A percentile compares a stretch with the other conserved stretches of the same genome.
Conservation (phyloP, 2,888 invertebrate species). For the Keiferia lycopersicella region DNA sequence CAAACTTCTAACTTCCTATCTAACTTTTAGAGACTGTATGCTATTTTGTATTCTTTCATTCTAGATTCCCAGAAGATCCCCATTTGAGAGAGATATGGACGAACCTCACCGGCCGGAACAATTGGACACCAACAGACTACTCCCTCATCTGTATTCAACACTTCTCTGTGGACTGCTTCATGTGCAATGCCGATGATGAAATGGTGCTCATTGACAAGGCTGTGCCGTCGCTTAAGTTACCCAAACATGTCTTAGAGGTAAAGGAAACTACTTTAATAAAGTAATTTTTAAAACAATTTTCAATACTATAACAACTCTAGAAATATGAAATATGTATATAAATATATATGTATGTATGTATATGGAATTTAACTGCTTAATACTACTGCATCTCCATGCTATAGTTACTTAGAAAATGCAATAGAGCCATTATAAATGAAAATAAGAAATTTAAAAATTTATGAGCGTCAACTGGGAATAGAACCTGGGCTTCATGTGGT, state of each 20-base stretch:
- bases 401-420: too few species aligned
- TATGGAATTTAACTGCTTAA: too few species aligned
- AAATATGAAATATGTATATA: not conserved
- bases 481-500: too few species aligned
- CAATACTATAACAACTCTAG: too few species aligned
- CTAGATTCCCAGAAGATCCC: slow-evolving; percentile 70
- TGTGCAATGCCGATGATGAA: slow-evolving; percentile 56
- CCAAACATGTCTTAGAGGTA: slow-evolving; percentile 73
- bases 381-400: too few species aligned
- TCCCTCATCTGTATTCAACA: slow-evolving; percentile 75
- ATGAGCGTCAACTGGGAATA: too few species aligned
- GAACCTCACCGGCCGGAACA: slow-evolving; percentile 70
- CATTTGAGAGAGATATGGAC: slow-evolving; percentile 70
- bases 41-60: slow-evolving; percentile 7
- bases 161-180: slow-evolving; percentile 73
- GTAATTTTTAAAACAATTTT: too few species aligned
- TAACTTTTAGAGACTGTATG: too few species aligned
- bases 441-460: too few species aligned
- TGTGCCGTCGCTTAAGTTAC: slow-evolving; percentile 69
- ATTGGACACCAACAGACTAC: slow-evolving; percentile 74
- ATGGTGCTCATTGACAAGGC: slow-evolving; percentile 67
- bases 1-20: too few species aligned
- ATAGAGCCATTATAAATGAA: too few species aligned
- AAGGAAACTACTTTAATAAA: not conserved
- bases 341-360: too few species aligned